Base-by-base conservation (phyloP, 1,140 invertebrate species). In the Brachionus asplanchnoidis region DNA sequence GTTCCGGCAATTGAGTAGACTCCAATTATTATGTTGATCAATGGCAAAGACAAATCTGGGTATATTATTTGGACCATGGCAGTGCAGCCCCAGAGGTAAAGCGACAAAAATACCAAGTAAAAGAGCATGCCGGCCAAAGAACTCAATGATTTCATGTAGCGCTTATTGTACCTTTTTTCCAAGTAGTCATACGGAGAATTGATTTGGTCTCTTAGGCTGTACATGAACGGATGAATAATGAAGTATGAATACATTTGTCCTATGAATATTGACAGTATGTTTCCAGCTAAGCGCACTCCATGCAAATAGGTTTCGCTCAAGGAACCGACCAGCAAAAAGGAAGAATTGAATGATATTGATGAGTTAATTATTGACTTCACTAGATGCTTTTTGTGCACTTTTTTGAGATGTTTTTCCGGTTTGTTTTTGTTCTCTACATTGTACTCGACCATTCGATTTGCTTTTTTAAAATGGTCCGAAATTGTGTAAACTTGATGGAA, bases 301-400 rank as follows among this genome's bases (percentile, higher is more conserved):
- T 50, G 46, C 42, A 77, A 50, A 77, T 77, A 77, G 8, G 73
- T 26, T 50, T 77, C 73, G 42, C 73, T 77, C 20, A 77, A 36
- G 11, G 73, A 44, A 50, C 73, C 73, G 5, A 28, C 73, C 23
- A 77, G 23, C n/a, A 77, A 77, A 77, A 77, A 77, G 14, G 73
- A 77, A 28, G 73, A 77, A 50, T 77, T 77, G 50, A 77, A 77
- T 26, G 73, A 77, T 28, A 77, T 77, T n/a, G 73, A 50, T 6
- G 26, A 77, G 23, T 77, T 77, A 26, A 77, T 77, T 3, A 77
- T 77, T 20, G 73, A 77, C 50, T 77, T 77, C 12, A 77, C 26
- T 14, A 77, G n/a, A 26, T 50, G 40, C 50, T 77, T 77, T 77
- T 77, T 77, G 1, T 50, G 42, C 3, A 44, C 53, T 53, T 77